Conservation (phyloP, 2,888 invertebrate species). For the Autographa gamma region DNA sequence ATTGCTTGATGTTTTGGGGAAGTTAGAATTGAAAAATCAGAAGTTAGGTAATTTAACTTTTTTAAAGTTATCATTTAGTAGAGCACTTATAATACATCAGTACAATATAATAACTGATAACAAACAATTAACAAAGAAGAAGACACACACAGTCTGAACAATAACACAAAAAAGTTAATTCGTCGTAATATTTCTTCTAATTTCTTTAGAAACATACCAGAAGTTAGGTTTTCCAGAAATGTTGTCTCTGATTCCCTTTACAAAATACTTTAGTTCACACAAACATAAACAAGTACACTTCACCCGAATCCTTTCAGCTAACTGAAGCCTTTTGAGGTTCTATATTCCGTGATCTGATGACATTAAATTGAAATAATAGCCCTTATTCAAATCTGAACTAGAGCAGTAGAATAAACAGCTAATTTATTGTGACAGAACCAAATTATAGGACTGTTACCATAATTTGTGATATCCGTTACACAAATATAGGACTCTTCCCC, state of each 20-base stretch:
- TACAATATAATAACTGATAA: no score
- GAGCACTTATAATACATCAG: no score
- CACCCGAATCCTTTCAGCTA: neutral
- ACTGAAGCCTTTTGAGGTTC: neutral
- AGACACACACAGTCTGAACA: no score
- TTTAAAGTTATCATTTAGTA: no score
- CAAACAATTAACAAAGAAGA: no score
- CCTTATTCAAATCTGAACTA: slow-evolving; percentile 1
- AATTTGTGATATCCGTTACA: slow-evolving; percentile 12
- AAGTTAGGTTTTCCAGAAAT: neutral
- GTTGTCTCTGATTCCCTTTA: neutral
- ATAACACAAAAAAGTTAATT: no score
- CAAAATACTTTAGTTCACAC: neutral
- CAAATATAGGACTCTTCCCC: slow-evolving; percentile 11
- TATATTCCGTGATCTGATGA: slow-evolving; percentile 21
- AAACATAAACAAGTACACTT: neutral
- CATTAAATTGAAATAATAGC: slow-evolving; percentile 13
- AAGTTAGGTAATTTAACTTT: no score
- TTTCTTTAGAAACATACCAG: no score
- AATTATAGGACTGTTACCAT: slow-evolving; percentile 13
- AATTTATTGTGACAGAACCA: neutral
- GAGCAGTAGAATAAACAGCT: slow-evolving; percentile 21
- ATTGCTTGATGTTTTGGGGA: no score
- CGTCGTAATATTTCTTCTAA: no score
- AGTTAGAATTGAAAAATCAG: no score